Evolutionary conservation across 2,113 vertebrate species (phyloP).

Genomic region (Burhinus bistriatus): DNA sequence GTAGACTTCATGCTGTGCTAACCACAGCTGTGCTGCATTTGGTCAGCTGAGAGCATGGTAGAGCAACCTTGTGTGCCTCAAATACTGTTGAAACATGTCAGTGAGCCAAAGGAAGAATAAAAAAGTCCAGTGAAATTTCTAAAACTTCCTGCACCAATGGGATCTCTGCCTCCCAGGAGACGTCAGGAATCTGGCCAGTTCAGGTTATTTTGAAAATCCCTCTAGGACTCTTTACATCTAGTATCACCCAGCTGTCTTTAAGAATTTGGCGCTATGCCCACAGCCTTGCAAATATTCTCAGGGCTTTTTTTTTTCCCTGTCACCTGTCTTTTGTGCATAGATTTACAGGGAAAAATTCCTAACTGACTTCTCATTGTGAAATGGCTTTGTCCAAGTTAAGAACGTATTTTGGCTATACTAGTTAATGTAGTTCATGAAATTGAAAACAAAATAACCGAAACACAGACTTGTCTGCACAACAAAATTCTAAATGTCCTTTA

Average conservation of each 20-base stretch:
- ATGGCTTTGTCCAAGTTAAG: not conserved
- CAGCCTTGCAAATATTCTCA: not conserved
- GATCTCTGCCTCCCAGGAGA: not conserved
- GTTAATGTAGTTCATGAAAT: not conserved
- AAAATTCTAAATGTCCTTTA: not conserved
- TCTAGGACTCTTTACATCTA: not conserved
- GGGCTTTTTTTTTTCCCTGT: not conserved
- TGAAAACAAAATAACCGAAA: not conserved
- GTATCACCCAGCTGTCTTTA: not conserved
- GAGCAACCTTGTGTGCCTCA: not conserved
- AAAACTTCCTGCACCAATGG: not conserved
- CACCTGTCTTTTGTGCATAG: not conserved
- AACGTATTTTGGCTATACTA: not conserved
- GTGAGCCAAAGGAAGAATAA: not conserved
- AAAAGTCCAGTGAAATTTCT: not conserved
- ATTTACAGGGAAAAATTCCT: not conserved
- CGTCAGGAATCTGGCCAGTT: not conserved
- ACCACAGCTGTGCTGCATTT: not conserved
- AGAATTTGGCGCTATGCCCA: not conserved
- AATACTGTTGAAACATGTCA: not conserved
- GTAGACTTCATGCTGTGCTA: not conserved
- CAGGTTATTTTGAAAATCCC: not conserved
- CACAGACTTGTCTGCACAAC: not conserved
- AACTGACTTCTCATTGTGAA: not conserved
- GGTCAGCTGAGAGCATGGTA: not conserved